These are phyloP conservation scores for Reticulitermes speratus DNA, from an alignment of 1,140 invertebrate species.

Conservation along the genomic window DNA sequence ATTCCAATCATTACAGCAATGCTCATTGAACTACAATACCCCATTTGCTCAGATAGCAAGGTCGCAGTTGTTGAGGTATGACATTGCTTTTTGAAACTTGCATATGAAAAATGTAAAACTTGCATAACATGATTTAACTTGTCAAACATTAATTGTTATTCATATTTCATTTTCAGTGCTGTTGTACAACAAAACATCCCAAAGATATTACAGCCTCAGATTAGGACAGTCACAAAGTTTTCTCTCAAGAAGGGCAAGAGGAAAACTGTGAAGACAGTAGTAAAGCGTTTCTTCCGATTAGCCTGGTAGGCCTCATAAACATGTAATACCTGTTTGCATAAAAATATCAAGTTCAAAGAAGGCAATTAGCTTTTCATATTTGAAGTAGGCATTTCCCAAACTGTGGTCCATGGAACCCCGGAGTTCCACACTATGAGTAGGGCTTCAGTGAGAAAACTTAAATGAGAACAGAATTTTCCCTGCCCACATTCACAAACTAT, in stretches of 20 bases:
- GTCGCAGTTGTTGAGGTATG: not conserved
- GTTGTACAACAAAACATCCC: not conserved
- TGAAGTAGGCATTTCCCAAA: too few species aligned
- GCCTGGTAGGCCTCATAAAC: constrained; percentile 59
- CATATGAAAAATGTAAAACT: not conserved
- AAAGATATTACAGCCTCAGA: constrained; percentile 25
- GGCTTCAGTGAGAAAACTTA: too few species aligned
- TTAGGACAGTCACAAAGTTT: constrained; percentile 67
- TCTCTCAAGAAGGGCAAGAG: constrained; percentile 71
- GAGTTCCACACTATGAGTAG: too few species aligned
- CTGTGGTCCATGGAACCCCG: too few species aligned
- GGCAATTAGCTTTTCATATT: too few species aligned
- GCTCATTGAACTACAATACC: not conserved
- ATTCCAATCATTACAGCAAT: not conserved
- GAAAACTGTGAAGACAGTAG: constrained; percentile 69
- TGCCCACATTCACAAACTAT: too few species aligned
- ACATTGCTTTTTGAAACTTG: not conserved
- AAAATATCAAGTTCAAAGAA: too few species aligned
- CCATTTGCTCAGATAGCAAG: not conserved
- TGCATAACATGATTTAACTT: not conserved
- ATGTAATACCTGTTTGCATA: too few species aligned
- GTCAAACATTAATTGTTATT: too few species aligned
- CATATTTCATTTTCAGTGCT: not conserved
- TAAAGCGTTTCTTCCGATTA: constrained; percentile 75
- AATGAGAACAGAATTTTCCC: too few species aligned